Conservation (phyloP, 1,140 invertebrate species). For the Heliconius hewitsoni region DNA sequence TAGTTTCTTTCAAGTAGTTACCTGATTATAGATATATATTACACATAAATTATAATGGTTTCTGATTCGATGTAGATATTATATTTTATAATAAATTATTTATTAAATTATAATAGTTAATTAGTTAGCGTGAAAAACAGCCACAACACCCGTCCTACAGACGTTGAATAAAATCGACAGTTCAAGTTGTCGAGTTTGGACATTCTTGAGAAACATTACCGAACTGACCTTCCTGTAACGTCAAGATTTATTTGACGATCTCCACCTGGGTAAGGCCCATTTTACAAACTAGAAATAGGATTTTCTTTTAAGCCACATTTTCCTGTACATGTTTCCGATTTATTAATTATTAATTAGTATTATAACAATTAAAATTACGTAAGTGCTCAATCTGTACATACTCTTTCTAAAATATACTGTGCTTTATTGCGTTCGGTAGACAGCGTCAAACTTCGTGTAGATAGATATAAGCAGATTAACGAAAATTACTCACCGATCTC, state of each 20-base stretch:
- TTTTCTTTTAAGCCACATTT: not conserved
- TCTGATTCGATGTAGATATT: not conserved
- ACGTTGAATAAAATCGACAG: slow-evolving; percentile 1
- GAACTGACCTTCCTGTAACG: slow-evolving; percentile 74
- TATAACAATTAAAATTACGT: not conserved
- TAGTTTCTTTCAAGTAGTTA: too few species aligned
- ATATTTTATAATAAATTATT: not conserved
- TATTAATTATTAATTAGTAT: slow-evolving; percentile 1
- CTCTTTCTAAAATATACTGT: not conserved
- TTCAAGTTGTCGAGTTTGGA: not conserved
- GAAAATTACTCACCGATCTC: slow-evolving; percentile 63
- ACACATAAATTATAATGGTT: not conserved
- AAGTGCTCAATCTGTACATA: slow-evolving; percentile 9
- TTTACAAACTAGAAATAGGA: slow-evolving; percentile 80
- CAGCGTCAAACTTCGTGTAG: slow-evolving; percentile 26
- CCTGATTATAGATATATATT: not conserved
- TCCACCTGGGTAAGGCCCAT: slow-evolving; percentile 78
- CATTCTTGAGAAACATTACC: slow-evolving; percentile 31
- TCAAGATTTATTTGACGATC: slow-evolving; percentile 75
- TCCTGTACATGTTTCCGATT: not conserved
- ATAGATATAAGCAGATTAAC: slow-evolving; percentile 26
- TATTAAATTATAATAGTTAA: not conserved
- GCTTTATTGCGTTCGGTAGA: not conserved
- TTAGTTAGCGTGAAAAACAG: slow-evolving; percentile 33
- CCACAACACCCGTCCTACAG: slow-evolving; percentile 33